phyloP scores from a whole-genome alignment of 64 coral and sea anemone species.

The Porites australiensis region DNA sequence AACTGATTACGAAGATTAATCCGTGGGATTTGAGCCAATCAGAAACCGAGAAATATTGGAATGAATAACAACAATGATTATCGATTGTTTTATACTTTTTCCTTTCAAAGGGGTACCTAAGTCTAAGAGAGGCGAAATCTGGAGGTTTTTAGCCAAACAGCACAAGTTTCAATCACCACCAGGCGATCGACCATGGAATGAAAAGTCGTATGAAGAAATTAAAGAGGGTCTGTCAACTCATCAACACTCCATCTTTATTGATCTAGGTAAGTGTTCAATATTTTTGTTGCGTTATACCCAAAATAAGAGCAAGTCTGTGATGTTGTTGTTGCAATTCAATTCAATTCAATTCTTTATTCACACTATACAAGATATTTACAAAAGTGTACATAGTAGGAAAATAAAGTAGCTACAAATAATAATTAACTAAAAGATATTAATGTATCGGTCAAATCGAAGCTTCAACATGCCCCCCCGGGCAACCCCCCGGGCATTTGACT shows the following conservation, averaged over 20 bases:
- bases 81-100: not conserved
- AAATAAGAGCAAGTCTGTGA: not conserved
- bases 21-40: no score
- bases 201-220: conserved; percentile 57
- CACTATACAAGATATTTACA: no score
- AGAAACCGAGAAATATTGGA: not conserved
- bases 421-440: no score
- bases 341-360: no score
- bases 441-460: no score
- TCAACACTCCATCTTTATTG: conserved; percentile 98
- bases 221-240: conserved; percentile 74
- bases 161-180: conserved; percentile 55
- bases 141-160: conserved; percentile 94
- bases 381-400: no score
- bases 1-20: no score
- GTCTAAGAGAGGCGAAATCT: conserved; percentile 88
- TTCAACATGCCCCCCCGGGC: no score
- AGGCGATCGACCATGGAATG: conserved; percentile 12
- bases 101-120: conserved; percentile 81
- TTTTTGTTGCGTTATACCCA: no score
- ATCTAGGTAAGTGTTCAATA: conserved; percentile 64
- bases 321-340: no score
- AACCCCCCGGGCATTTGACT: no score
- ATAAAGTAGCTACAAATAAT: no score
- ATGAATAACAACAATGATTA: not conserved